Evolutionary conservation across 2,888 invertebrate species (phyloP).

Genomic region (Dorcus hopei): DNA sequence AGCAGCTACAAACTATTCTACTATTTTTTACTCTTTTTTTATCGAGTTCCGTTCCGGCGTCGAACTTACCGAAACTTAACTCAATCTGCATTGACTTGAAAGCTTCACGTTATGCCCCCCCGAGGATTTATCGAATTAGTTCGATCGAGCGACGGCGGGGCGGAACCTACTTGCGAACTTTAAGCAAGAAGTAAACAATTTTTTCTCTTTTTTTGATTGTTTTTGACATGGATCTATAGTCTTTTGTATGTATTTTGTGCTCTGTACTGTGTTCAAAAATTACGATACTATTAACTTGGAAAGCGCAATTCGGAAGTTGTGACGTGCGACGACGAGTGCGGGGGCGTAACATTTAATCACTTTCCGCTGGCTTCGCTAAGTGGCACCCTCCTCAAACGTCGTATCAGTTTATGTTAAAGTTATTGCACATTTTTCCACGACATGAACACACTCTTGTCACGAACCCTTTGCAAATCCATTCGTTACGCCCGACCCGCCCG

Average conservation of each 20-base stretch:
- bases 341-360: too few relatives aligned
- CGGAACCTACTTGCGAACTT: neutral
- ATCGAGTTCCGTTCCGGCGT: neutral
- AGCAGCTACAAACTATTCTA: constrained; percentile 9
- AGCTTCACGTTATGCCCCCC: neutral
- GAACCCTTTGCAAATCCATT: too few relatives aligned
- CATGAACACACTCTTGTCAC: too few relatives aligned
- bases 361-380: too few relatives aligned
- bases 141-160: neutral
- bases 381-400: too few relatives aligned
- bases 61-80: neutral
- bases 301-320: neutral
- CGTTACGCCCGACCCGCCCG: too few relatives aligned
- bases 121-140: too few relatives aligned
- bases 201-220: constrained; percentile 3
- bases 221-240: constrained; percentile 5
- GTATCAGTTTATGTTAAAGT: too few relatives aligned
- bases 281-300: neutral
- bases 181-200: neutral
- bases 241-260: constrained; percentile 11
- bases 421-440: too few relatives aligned
- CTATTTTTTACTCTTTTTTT: neutral
- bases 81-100: neutral
- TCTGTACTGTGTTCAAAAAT: constrained; percentile 10
- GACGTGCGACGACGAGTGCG: too few relatives aligned